These are phyloP conservation scores for Brachymystax lenok DNA, from an alignment of 2,797 vertebrate species.

Conservation along the genomic window DNA sequence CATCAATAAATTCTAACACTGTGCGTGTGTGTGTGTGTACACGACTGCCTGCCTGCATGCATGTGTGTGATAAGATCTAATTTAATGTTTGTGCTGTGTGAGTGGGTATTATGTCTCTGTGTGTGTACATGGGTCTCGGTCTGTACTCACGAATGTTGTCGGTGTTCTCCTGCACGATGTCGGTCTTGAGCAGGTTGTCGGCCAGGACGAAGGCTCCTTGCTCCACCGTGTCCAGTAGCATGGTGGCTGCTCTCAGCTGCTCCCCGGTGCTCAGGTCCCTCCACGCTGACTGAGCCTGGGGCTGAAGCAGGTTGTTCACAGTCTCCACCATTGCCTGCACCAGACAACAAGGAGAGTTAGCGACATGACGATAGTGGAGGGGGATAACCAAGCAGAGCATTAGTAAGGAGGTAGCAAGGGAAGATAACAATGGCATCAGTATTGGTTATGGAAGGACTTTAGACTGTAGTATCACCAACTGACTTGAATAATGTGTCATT, in stretches of 20 bases:
- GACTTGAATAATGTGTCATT: conserved; percentile 33
- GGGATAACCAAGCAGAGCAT: too few species aligned
- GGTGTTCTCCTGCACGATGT: conserved; percentile 94
- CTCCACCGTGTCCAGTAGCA: conserved; percentile 94
- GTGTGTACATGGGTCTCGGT: not conserved
- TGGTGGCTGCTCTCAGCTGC: conserved; percentile 92
- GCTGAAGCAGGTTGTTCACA: conserved; percentile 96
- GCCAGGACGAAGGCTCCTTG: conserved; percentile 96
- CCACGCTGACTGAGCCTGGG: conserved; percentile 89
- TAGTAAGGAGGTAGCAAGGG: not conserved
- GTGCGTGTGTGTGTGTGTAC: not conserved
- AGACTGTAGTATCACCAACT: conserved; percentile 30
- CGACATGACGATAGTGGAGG: not conserved
- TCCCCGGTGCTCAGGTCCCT: conserved; percentile 86
- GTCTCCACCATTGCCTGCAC: conserved; percentile 96
- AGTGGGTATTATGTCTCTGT: too few species aligned
- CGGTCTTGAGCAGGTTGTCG: conserved; percentile 97
- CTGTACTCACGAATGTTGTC: conserved; percentile 94
- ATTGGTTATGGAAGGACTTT: not conserved
- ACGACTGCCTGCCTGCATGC: too few species aligned
- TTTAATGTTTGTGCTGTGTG: too few species aligned
- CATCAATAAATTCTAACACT: not conserved
- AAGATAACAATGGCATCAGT: not conserved
- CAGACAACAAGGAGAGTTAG: not conserved
- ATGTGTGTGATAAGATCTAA: too few species aligned